phyloP scores from a whole-genome alignment of 2,797 vertebrate genomes.

The Eutrigla gurnardus region DNA sequence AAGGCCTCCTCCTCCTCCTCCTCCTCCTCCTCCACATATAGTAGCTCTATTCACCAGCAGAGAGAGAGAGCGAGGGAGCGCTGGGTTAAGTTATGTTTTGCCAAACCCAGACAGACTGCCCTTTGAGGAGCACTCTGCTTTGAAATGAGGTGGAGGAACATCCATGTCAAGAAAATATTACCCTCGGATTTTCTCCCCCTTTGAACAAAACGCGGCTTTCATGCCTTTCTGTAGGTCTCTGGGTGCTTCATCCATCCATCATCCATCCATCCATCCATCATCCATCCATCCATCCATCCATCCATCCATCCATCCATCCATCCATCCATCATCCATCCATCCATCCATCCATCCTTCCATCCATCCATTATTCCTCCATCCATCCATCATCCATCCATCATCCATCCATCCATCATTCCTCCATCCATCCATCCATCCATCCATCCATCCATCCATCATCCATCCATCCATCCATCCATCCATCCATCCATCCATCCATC shows the following conservation, averaged over 20 bases:
- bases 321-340: background rate
- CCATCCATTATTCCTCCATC: no score
- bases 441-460: background rate
- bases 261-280: background rate
- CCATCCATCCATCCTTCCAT: no score
- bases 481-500: no score
- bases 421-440: no score
- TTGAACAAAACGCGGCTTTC: constrained; percentile 76
- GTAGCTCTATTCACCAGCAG: constrained; percentile 74
- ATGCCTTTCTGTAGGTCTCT: constrained; percentile 45
- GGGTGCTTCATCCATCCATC: constrained; percentile 22
- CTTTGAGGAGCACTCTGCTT: constrained; percentile 79
- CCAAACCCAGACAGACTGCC: constrained; percentile 72
- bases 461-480: background rate
- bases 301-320: no score
- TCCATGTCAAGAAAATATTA: constrained; percentile 82
- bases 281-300: background rate
- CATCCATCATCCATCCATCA: background rate
- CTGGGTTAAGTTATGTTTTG: constrained; percentile 74
- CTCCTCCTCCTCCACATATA: constrained; percentile 61
- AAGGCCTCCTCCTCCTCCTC: constrained; percentile 38
- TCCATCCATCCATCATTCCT: constrained; percentile 1
- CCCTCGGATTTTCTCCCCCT: constrained; percentile 66
- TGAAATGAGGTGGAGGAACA: constrained; percentile 79
- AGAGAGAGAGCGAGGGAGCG: constrained; percentile 28